Base-by-base conservation (phyloP, 2,113 vertebrate genomes). In the Tragelaphus strepsiceros region DNA sequence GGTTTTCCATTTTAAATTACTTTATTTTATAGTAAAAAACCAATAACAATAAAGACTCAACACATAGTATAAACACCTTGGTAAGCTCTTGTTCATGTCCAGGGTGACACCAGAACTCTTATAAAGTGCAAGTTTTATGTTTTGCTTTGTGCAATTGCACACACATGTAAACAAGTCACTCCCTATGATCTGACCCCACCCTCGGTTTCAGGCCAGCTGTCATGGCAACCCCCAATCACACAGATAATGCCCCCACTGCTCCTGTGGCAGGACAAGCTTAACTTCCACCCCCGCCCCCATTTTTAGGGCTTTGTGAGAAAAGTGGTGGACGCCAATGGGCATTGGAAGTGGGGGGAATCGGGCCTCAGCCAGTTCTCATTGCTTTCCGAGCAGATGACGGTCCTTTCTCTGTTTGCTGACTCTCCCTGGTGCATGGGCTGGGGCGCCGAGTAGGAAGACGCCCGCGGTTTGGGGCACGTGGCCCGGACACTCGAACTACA, bases 1-100 rank as follows among this genome's bases (percentile, higher is more conserved):
- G 7, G 3, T 80, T 39, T 16, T 95, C 0, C 0, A 94, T 98
- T 99, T 98, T n/a, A 61, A 98, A 98, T 98, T 88, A 59, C 97
- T 99, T 99, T 99, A 99, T 82, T 98, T 97, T 98, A 74, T 96
- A 94, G 98, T 98, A 98, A 98, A 99, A 99, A 98, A 39, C n/a
- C 62, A 92, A 49, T 49, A 91, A 80, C 28, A 87, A 97, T 96
- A 98, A 90, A 97, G 95, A 96, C 16, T 28, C 90, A 98, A 98
- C 96, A 97, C 97, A 92, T 89, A 7, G 96, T 98, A 99, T 96
- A 98, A 98, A 99, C 98, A 98, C 95, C 98, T 96, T 94, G 88
- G 56, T 67, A 96, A 93, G 97, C 89, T 91, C 97, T 99, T 99
- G 98, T 99, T 99, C 99, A 94, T 97, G 97, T 99, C 98, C 53